Base-by-base conservation (phyloP, 2,797 vertebrate genomes). In the Craterocephalus amniculus region DNA sequence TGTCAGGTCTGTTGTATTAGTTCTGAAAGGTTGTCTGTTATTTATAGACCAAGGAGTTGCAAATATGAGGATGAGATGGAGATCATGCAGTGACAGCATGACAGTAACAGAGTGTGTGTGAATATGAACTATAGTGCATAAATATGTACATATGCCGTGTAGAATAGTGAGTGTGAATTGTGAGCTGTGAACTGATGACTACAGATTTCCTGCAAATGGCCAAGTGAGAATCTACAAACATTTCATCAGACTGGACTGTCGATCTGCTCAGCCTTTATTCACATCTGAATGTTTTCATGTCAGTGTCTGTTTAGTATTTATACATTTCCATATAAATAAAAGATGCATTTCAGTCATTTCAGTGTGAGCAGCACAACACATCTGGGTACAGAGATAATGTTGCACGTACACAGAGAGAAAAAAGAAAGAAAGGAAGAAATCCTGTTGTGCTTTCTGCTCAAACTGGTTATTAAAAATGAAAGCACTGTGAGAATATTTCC, bases 101-200 rank as follows among this genome's bases (percentile, higher is more conserved):
- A 32, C 35, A 36, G 35, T 36, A 36, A 22, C 20, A 27, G 58
- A 3, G 3, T 72, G 62, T 54, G 27, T 52, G 56, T 57, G 58
- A 57, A 49, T 67, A 58, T 70, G 34, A 65, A 65, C 24, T 52
- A 56, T 20, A 35, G 38, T 62, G 26, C 51, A 40, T 70, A 62
- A 35, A 10, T 35, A 35, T 35, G 9, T 35, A 35, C 34, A 32
- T 32, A 9, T 10, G 34, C 11, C 34, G 11, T 35, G 11, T 10
- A 32, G 31, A 32, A 32, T 7, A 32, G 31, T 32, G 31, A 32
- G 31, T 9, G 34, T 35, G 34, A 35, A 35, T 2, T 7, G 31
- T 32, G 31, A 35, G 34, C 34, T 10, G 11, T 9, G 34, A 35
- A 35, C 6, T 9, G 6, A 2, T 35, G 34, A 7, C 32, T 9